A percentile compares a stretch with the other conserved stretches of the same genome.
Conservation (phyloP, 2,888 invertebrate genomes). For the Colletes collaris region DNA sequence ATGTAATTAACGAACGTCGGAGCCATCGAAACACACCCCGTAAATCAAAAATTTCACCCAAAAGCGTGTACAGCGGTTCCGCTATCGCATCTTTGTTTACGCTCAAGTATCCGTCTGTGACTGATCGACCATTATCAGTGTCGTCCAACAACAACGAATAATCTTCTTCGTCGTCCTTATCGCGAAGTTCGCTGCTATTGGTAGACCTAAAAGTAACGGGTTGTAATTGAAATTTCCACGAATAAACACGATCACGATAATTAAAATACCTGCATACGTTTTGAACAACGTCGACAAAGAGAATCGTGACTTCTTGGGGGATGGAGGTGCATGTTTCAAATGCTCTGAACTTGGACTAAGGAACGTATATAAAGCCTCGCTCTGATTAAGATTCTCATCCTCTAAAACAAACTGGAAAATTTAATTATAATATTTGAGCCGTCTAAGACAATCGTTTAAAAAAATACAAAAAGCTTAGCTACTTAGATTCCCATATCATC, state of each 20-base stretch:
- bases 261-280: slow-evolving; percentile 83
- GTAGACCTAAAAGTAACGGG: slow-evolving; percentile 81
- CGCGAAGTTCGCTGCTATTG: slow-evolving; percentile 86
- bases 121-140: slow-evolving; percentile 81
- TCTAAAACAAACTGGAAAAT: slow-evolving; percentile 90
- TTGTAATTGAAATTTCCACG: slow-evolving; percentile 8
- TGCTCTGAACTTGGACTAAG: slow-evolving; percentile 96
- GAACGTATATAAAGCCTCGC: slow-evolving; percentile 95
- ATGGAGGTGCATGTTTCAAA: slow-evolving; percentile 90
- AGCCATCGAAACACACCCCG: slow-evolving; percentile 95
- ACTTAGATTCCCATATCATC: no score
- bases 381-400: slow-evolving; percentile 93
- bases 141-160: slow-evolving; percentile 91
- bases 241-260: neutral
- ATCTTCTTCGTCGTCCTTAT: slow-evolving; percentile 92
- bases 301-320: slow-evolving; percentile 94
- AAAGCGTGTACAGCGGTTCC: slow-evolving; percentile 93
- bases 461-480: no score
- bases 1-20: slow-evolving; percentile 93
- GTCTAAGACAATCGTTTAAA: neutral
- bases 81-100: slow-evolving; percentile 92
- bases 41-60: slow-evolving; percentile 96
- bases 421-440: slow-evolving; percentile 6
- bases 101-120: slow-evolving; percentile 78
- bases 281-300: slow-evolving; percentile 94